Percentiles rank a stretch among this genome's conserved stretches.
Conservation (phyloP, 2,888 invertebrate species). For the Phyto melanocephala region DNA sequence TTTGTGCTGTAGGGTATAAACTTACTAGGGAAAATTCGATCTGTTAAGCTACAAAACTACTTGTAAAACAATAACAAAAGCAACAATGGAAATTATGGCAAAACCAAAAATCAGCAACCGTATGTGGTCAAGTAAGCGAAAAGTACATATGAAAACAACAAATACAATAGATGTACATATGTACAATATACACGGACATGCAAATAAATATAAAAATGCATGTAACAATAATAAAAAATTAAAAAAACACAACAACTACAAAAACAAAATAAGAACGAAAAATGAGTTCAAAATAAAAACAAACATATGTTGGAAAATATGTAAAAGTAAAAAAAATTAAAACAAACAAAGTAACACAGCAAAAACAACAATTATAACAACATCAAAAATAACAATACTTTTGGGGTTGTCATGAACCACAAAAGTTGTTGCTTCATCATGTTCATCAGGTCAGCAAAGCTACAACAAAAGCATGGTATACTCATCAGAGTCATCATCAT, state of each 20-base stretch:
- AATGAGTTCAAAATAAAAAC: slow-evolving; percentile 21
- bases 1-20: too few relatives aligned
- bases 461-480: slow-evolving; percentile 23
- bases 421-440: slow-evolving; percentile 70
- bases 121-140: slow-evolving; percentile 69
- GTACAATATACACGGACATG: not conserved
- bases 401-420: slow-evolving; percentile 68
- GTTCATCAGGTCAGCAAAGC: slow-evolving; percentile 58
- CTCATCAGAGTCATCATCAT: slow-evolving; percentile 29
- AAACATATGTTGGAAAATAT: slow-evolving; percentile 44
- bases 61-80: slow-evolving; percentile 4
- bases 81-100: slow-evolving; percentile 62
- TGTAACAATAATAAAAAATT: too few relatives aligned
- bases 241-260: slow-evolving; percentile 42
- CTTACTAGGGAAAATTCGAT: too few relatives aligned
- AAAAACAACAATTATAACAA: not conserved
- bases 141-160: slow-evolving; percentile 61
- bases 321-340: slow-evolving; percentile 55
- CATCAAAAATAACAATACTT: slow-evolving; percentile 68
- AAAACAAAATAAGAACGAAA: slow-evolving; percentile 10
- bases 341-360: slow-evolving; percentile 67
- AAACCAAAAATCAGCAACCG: slow-evolving; percentile 78
- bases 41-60: not conserved
- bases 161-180: slow-evolving; percentile 54
- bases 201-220: too few relatives aligned